Evolutionary conservation across 2,113 vertebrate genomes (phyloP).

Genomic region (Sapajus apella): DNA sequence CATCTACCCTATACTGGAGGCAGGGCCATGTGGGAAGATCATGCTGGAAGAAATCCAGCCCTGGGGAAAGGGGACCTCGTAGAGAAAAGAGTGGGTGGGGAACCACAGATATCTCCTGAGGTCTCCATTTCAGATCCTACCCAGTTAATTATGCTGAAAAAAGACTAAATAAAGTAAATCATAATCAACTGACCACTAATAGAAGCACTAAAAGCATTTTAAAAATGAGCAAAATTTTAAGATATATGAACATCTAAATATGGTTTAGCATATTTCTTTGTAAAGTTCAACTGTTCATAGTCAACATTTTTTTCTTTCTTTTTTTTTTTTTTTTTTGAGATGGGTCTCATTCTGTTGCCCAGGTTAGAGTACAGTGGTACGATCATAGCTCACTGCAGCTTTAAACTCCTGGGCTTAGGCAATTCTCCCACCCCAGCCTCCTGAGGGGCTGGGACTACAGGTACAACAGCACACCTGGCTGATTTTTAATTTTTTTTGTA

Average conservation of each 20-base stretch:
- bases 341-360: no score
- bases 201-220: neutral
- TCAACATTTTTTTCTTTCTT: neutral
- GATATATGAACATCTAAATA: neutral
- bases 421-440: no score
- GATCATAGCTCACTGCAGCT: no score
- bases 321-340: no score
- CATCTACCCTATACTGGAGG: neutral
- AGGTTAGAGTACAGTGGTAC: no score
- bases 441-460: no score
- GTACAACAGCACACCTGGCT: no score
- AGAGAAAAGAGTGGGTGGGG: neutral
- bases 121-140: neutral
- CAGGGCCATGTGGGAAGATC: neutral
- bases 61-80: neutral
- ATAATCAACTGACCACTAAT: neutral
- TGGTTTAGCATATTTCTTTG: slow-evolving; percentile 14
- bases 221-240: neutral
- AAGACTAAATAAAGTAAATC: neutral
- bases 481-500: no score
- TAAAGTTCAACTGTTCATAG: neutral
- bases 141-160: neutral
- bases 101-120: neutral
- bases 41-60: neutral
- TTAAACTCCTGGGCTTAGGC: no score